Conservation (phyloP, 2,888 invertebrate genomes). For the Heliconius erato region DNA sequence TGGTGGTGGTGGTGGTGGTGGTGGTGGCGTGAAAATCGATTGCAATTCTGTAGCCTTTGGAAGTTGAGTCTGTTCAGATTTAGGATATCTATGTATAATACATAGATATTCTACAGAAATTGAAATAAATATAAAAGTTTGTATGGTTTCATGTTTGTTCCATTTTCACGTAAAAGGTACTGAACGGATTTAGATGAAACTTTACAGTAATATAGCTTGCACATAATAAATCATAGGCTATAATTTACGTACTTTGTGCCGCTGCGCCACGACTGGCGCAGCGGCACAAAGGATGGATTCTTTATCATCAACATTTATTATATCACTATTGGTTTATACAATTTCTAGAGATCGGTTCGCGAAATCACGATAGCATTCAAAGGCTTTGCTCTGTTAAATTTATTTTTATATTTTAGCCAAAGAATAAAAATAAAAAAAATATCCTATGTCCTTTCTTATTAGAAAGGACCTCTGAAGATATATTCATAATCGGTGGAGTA, state of each 20-base stretch:
- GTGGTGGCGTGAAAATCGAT: constrained; percentile 1
- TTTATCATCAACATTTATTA: neutral
- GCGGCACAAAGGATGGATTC: no score
- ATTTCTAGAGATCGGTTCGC: neutral
- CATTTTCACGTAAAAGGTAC: neutral
- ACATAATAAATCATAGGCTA: neutral
- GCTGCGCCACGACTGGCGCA: no score
- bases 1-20: neutral
- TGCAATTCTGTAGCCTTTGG: constrained; percentile 1
- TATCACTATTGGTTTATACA: neutral
- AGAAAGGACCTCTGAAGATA: no score
- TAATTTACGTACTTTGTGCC: no score
- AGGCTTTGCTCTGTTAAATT: no score
- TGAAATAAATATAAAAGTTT: neutral
- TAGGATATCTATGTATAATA: constrained; percentile 21
- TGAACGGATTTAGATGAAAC: neutral
- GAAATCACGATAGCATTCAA: no score
- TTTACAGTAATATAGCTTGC: neutral
- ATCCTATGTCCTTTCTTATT: no score
- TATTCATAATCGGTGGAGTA: no score
- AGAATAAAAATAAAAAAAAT: no score
- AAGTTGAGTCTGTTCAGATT: neutral
- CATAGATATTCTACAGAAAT: neutral
- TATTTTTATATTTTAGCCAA: no score
- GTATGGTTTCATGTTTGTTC: neutral